Evolutionary conservation across 2,888 invertebrate species (phyloP).

Genomic region (Eucera pruinosa): DNA sequence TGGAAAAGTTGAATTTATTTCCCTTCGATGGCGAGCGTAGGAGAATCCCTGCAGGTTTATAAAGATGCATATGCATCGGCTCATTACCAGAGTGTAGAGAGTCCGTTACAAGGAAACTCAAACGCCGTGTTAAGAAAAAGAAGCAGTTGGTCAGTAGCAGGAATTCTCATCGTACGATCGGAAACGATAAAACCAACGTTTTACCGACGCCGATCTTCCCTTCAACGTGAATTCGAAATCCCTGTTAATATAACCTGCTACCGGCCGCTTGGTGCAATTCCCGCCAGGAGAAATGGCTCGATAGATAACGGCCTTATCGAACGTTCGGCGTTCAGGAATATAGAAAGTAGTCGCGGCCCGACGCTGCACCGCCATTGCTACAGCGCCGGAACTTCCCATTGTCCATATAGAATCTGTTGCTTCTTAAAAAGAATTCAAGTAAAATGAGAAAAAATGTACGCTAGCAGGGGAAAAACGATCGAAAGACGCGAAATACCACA

Average conservation of each 20-base stretch:
- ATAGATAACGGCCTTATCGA: constrained; percentile 52
- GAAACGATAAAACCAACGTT: constrained; percentile 40
- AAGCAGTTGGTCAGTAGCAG: not conserved
- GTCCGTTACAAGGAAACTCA: constrained; percentile 1
- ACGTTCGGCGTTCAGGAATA: constrained; percentile 2
- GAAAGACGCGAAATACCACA: constrained; percentile 42
- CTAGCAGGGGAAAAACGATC: not conserved
- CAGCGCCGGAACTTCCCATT: constrained; percentile 44
- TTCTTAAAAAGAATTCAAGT: constrained; percentile 10
- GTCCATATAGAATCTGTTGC: constrained; percentile 21
- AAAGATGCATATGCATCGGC: too few species aligned
- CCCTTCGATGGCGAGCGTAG: too few species aligned
- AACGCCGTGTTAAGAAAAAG: not conserved
- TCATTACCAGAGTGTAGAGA: not conserved
- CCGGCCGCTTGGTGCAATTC: constrained; percentile 42
- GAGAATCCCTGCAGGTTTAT: too few species aligned
- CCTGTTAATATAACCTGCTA: constrained; percentile 32
- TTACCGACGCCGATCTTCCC: constrained; percentile 29
- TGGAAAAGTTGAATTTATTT: too few species aligned
- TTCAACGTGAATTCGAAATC: constrained; percentile 30
- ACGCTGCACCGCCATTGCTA: not conserved
- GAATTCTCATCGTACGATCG: constrained; percentile 9
- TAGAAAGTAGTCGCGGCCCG: constrained; percentile 19
- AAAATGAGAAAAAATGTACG: too few species aligned
- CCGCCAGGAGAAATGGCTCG: constrained; percentile 23